Evolutionary conservation across 2,888 invertebrate species (phyloP).

Genomic region (Eupeodes latifasciatus): DNA sequence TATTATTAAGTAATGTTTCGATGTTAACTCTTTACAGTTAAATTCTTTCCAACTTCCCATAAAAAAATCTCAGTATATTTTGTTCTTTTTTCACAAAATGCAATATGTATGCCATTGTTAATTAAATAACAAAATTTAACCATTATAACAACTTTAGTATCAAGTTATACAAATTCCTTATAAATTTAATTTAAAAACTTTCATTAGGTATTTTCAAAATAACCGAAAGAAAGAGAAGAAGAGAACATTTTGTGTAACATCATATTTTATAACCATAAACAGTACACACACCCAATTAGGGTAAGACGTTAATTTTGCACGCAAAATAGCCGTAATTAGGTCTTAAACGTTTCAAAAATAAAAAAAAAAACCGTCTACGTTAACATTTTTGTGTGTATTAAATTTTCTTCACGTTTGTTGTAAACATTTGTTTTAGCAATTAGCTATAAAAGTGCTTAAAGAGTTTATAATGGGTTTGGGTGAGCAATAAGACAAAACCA

Average conservation of each 20-base stretch:
- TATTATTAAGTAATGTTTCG: too few species aligned
- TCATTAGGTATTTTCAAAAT: not conserved
- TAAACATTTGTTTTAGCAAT: conserved; percentile 1
- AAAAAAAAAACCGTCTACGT: not conserved
- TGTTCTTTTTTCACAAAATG: too few species aligned
- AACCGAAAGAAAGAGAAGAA: not conserved
- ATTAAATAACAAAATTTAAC: too few species aligned
- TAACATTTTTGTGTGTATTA: not conserved
- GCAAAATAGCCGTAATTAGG: conserved; percentile 32
- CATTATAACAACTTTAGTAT: too few species aligned
- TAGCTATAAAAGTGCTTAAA: conserved; percentile 22
- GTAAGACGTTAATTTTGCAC: conserved; percentile 15
- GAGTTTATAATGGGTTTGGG: conserved; percentile 23
- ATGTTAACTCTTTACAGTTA: too few species aligned
- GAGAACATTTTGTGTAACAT: not conserved
- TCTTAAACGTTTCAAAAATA: conserved; percentile 9
- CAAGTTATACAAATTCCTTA: not conserved
- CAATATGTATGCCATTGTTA: too few species aligned
- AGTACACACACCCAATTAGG: conserved; percentile 3
- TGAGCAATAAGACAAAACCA: not conserved
- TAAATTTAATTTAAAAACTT: not conserved
- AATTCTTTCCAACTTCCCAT: too few species aligned
- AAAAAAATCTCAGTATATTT: too few species aligned
- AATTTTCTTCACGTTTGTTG: not conserved
- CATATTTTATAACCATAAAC: conserved; percentile 3